Base-by-base conservation (phyloP, 2,113 vertebrate species). In the Taurulus bubalis region DNA sequence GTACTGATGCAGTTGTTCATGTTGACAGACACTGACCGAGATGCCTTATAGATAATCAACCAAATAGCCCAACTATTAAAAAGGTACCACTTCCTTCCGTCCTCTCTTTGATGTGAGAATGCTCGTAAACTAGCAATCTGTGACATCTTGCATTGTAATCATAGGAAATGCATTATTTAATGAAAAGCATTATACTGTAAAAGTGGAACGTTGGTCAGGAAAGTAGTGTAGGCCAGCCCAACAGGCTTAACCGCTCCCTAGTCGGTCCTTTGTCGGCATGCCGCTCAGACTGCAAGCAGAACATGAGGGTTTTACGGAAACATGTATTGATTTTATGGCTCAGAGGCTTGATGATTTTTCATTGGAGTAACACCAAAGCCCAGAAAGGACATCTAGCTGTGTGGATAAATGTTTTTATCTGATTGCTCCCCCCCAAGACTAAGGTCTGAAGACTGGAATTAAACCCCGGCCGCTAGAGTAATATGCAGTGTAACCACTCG, bases 281-380 rank as follows among this genome's bases (percentile, higher is more conserved):
- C 42, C 9, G 1, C 6, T 68, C 66, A 20, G 20, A 69, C 11
- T 20, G 47, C 47, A 32, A 49, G 22, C 47, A 24, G 30, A 34
- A 24, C 28, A 69, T 28, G 14, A 53, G 51, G 51, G 51, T n/a
- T 55, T 55, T 55, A 24, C 22, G 51, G 51, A 55, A n/a, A 24
- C 11, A 55, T 55, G 8, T 53, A n/a, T 53, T 24, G 49, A 38
- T 70, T 34, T 70, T n/a, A 69, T 69, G 66, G 18, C 20, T 32
- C 26, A 32, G 12, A 73, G 20, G 12, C 71, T 47, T 47, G 6
- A 30, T 59, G 24, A 12, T 42, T 67, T 47, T 36, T 38, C 20
- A 34, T 32, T 34, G 5, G 12, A 62, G 62, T 38, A 38, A n/a
- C 32, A 63, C 20, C 22, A 64, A 64, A 38, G 22, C 22, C 22